Evolutionary conservation across 2,797 vertebrate genomes (phyloP), one percentile per base, ranked within the genome.

Genomic region (Sebastes steindachneri): DNA sequence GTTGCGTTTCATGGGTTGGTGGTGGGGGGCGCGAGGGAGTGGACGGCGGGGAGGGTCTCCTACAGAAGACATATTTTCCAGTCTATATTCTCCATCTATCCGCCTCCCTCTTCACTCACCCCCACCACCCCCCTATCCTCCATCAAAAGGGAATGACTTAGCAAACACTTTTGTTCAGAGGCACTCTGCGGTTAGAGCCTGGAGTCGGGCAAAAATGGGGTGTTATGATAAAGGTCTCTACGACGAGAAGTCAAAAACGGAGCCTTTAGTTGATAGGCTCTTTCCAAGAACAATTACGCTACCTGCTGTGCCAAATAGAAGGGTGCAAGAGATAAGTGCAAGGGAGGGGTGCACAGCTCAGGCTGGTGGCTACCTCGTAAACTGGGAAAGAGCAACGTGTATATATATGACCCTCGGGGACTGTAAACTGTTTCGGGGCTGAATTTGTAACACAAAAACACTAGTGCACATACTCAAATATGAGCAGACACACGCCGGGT

Each of bases 231-330:
- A 90, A 92, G 86, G 80, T 83, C 86, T 88, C 74, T 79, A 83
- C 57, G 28, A 80, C 6, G 21, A 86, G 73, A 86, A 89, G 89
- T 89, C 85, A 88, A 89, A 94, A 90, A 92, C 55, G 29, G 86
- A 86, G 85, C 68, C 65, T 89, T 76, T 79, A 25, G 72, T 85
- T 87, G 88, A 91, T 81, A 83, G 80, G 75, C 85, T 77, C 79
- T 73, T 88, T 92, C 87, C 75, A 83, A 82, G 89, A 93, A 92
- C 92, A 91, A 88, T 93, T 89, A 84, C 73, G 23, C 80, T 86
- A 80, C 93, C 90, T 87, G 86, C 92, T 92, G 90, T 86, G 90
- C 83, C 89, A 93, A 93, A 92, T 92, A 80, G 80, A 89, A 83
- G 87, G 83, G 82, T 90, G 81, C 54, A 78, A 62, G 80, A 93